Percentiles rank a stretch among this genome's conserved stretches.
Evolutionary conservation across 1,140 invertebrate species (phyloP).

Genomic region (Lepidostoma basale): DNA sequence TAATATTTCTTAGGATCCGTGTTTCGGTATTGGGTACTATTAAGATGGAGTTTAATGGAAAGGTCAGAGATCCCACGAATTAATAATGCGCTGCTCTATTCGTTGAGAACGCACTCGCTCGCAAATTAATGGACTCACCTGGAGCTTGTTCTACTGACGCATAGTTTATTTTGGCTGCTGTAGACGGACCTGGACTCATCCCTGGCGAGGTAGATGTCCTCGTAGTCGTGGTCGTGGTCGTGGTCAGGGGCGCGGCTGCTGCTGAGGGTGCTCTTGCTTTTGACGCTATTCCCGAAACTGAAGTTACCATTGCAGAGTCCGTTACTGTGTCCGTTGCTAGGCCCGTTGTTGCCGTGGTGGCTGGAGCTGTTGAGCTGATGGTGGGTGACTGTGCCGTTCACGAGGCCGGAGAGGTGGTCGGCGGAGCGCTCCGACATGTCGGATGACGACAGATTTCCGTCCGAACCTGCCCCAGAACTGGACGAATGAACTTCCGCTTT

Average conservation of each 20-base stretch:
- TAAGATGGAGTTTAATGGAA: no score
- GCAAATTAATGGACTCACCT: not conserved
- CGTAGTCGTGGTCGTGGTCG: conserved; percentile 71
- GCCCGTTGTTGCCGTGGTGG: conserved; percentile 7
- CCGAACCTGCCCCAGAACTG: conserved; percentile 65
- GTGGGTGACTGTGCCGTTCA: conserved; percentile 34
- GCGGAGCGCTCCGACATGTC: conserved; percentile 56
- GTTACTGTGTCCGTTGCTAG: not conserved
- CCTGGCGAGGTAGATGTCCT: conserved; percentile 73
- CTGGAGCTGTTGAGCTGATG: conserved; percentile 27
- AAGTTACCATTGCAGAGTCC: conserved; percentile 15
- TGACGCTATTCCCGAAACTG: conserved; percentile 20
- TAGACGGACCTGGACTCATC: conserved; percentile 58
- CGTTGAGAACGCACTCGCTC: no score
- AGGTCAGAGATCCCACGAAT: no score
- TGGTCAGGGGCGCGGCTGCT: no score
- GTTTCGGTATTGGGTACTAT: no score
- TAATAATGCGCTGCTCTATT: no score
- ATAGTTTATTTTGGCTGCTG: conserved; percentile 23
- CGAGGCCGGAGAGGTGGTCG: conserved; percentile 41
- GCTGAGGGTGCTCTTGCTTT: conserved; percentile 50
- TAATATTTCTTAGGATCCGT: no score
- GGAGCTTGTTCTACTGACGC: not conserved
- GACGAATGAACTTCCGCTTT: conserved; percentile 71
- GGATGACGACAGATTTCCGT: conserved; percentile 65